Evolutionary conservation across 2,888 invertebrate genomes (phyloP).

Genomic region (Thereva unica): DNA sequence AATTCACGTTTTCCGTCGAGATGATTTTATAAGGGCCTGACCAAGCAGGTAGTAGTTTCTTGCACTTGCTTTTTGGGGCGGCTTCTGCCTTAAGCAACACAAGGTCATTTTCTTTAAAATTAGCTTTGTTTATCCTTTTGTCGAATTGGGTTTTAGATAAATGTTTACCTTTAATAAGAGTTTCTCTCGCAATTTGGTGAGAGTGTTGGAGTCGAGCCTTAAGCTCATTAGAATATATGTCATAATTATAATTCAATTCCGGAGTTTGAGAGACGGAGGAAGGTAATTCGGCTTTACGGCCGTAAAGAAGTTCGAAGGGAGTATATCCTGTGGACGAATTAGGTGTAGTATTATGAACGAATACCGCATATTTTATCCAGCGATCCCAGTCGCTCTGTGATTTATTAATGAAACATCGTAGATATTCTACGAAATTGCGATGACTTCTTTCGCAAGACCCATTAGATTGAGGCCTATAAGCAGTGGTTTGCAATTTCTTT

Average conservation of each 20-base stretch:
- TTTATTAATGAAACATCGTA: too few species aligned
- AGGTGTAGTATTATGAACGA: slow-evolving; percentile 6
- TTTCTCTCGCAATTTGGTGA: not conserved
- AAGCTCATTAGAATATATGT: not conserved
- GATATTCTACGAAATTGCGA: too few species aligned
- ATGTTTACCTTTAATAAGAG: not conserved
- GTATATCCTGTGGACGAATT: not conserved
- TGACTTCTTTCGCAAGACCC: too few species aligned
- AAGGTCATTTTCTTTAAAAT: not conserved
- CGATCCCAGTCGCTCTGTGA: too few species aligned
- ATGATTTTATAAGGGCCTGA: slow-evolving; percentile 2
- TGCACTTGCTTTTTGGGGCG: not conserved
- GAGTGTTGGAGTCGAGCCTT: not conserved
- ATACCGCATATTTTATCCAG: not conserved
- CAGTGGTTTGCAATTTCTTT: too few species aligned
- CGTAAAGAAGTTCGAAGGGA: slow-evolving; percentile 3
- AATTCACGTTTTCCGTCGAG: not conserved
- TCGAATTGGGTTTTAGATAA: not conserved
- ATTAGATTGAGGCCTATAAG: too few species aligned
- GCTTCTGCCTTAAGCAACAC: not conserved
- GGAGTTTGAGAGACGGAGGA: not conserved
- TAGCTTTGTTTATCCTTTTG: not conserved
- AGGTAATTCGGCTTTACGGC: not conserved
- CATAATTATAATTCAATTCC: not conserved
- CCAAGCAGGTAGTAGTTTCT: not conserved